Evolutionary conservation across 1,140 invertebrate species (phyloP).

Genomic region (Cyphomyrmex costatus): DNA sequence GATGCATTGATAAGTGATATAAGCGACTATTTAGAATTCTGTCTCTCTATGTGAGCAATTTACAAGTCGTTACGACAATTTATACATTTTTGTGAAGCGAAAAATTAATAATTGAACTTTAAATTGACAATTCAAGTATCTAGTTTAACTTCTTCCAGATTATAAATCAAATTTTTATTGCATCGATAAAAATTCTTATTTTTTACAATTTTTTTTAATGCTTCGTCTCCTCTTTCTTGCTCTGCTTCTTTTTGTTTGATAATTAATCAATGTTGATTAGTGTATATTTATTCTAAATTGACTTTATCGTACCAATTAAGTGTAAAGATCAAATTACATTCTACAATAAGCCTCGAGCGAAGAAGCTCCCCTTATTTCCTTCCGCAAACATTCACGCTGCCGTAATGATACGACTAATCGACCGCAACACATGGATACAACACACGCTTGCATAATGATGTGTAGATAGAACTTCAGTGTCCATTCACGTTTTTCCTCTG

Average conservation of each 20-base stretch:
- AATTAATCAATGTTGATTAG: conserved; percentile 24
- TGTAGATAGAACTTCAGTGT: neutral
- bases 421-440: conserved; percentile 7
- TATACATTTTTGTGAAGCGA: neutral
- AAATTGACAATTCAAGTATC: neutral
- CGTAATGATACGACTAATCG: conserved; percentile 29
- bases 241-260: neutral
- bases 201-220: neutral
- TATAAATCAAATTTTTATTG: neutral
- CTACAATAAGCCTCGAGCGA: neutral
- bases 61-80: neutral
- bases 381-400: conserved; percentile 2
- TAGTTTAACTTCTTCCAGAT: neutral
- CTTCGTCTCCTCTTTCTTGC: neutral
- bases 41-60: neutral
- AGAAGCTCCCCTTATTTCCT: conserved; percentile 7
- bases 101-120: neutral
- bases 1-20: neutral
- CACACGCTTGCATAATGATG: neutral
- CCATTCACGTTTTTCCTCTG: neutral
- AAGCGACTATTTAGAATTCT: neutral
- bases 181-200: neutral
- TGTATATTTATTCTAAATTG: conserved; percentile 42
- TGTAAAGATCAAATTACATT: conserved; percentile 28
- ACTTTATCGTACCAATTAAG: conserved; percentile 31